A percentile compares a stretch with the other conserved stretches of the same genome.
These are phyloP conservation scores for Tethya wilhelma DNA, from an alignment of 37 sponge, comb jelly and placozoan species.

Conservation along the genomic window DNA sequence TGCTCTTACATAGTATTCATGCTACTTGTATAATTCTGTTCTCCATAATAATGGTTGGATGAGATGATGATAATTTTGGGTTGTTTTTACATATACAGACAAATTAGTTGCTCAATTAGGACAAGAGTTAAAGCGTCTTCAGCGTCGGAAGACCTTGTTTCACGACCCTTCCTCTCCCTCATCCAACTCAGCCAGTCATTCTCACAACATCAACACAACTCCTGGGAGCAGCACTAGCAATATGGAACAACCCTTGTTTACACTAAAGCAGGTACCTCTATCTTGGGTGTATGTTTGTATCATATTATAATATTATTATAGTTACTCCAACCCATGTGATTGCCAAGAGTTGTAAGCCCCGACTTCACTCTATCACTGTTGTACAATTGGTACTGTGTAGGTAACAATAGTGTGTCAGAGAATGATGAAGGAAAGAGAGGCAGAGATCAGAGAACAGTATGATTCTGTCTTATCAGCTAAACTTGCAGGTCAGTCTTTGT, in stretches of 20 bases:
- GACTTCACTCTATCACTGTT: too few relatives aligned
- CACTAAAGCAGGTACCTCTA: constrained; percentile 74
- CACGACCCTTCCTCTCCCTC: constrained; percentile 12
- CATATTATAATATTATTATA: not conserved
- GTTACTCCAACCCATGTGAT: not conserved
- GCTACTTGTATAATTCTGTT: too few relatives aligned
- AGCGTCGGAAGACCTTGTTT: constrained; percentile 43
- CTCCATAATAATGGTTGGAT: too few relatives aligned
- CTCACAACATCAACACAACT: not conserved
- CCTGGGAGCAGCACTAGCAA: not conserved
- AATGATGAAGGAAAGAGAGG: constrained; percentile 88
- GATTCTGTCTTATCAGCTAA: constrained; percentile 73
- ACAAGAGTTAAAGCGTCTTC: constrained; percentile 63
- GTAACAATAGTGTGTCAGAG: constrained; percentile 81
- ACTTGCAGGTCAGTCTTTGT: constrained; percentile 72
- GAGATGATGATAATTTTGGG: too few relatives aligned
- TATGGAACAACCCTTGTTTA: constrained; percentile 92
- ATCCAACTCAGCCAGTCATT: not conserved
- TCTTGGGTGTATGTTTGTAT: not conserved
- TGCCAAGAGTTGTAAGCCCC: too few relatives aligned
- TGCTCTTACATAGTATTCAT: too few relatives aligned
- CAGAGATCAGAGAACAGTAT: constrained; percentile 81
- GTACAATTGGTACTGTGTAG: constrained; percentile 14
- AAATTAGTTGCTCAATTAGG: constrained; percentile 64
- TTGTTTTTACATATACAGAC: constrained; percentile 19